phyloP scores from a whole-genome alignment of 2,888 invertebrate species.

The Polydrusus tereticollis region DNA sequence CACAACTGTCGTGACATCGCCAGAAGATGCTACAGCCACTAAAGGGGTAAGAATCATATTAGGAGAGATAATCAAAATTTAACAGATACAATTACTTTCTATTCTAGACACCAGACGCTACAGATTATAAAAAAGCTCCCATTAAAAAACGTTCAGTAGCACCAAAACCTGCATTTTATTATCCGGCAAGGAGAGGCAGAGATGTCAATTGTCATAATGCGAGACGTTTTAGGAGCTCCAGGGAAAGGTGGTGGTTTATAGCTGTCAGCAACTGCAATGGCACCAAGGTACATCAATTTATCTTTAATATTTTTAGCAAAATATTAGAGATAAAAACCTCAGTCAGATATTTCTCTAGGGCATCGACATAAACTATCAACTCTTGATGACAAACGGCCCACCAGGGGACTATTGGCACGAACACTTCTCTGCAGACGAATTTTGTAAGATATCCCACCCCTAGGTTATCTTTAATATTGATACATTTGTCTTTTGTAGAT shows the following conservation, averaged over 20 bases:
- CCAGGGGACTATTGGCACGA: slow-evolving; percentile 86
- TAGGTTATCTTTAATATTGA: slow-evolving; percentile 14
- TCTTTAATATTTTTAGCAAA: too few relatives aligned
- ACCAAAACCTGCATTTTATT: slow-evolving; percentile 64
- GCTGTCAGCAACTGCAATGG: slow-evolving; percentile 86
- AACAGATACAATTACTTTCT: background rate
- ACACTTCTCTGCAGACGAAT: slow-evolving; percentile 95
- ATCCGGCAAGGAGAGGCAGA: slow-evolving; percentile 61
- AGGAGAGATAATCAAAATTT: background rate
- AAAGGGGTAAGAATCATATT: background rate
- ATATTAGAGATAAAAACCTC: slow-evolving; percentile 11
- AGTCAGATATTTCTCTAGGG: slow-evolving; percentile 69
- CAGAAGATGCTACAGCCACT: background rate
- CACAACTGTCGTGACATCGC: background rate
- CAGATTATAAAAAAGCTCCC: slow-evolving; percentile 41
- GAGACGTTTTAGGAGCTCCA: slow-evolving; percentile 80
- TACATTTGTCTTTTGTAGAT: slow-evolving; percentile 73
- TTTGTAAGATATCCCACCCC: slow-evolving; percentile 76
- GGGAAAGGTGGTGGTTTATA: slow-evolving; percentile 96
- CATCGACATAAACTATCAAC: slow-evolving; percentile 82
- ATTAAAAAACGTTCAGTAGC: slow-evolving; percentile 62
- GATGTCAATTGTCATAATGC: slow-evolving; percentile 75
- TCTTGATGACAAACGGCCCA: slow-evolving; percentile 90
- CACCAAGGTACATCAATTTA: too few relatives aligned
- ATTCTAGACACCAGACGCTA: slow-evolving; percentile 18